Base-by-base conservation (phyloP, 2,888 invertebrate species). In the Crossocerus cetratus region DNA sequence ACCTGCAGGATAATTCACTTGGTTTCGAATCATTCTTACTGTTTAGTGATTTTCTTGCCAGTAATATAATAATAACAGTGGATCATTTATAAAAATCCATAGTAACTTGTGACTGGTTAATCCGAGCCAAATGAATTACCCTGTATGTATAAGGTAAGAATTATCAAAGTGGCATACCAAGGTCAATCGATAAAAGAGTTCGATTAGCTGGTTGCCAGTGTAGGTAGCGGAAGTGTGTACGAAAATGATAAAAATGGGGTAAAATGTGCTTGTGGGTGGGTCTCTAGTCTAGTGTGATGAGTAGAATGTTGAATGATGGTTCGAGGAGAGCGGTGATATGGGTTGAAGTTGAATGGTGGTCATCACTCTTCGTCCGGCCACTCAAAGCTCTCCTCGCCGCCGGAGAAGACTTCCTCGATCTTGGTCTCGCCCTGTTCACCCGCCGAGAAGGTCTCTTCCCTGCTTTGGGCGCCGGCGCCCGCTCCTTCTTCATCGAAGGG, bases 351-450 rank as follows among this genome's bases (percentile, higher is more conserved):
- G 54, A 53, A 57, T 13, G 49, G 44, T 13, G 21, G 69, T 83
- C 83, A 86, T 74, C 78, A 78, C 22, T 86, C 83, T 16, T 78
- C 72, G 72, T 85, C 76, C 4, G 74, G 80, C 86, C 85, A 86
- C 54, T 71, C 70, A 69, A 83, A 83, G 2, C 23, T 55, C 23
- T 81, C 80, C 20, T 77, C 83, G 11, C 75, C 74, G 0, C 80
- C 77, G 22, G 74, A 83, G 16, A 69, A 63, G 4, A 74, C 66
- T 4, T 85, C 83, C n/a, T 83, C 86, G 61, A 84, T 65, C 8
- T 82, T 72, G 3, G 79, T 42, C 23, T 65, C 55, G 22, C 78
- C 80, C 5, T 81, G 81, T 3, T 56, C 23, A 2, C 70, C 67
- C 21, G 43, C 65, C 2, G 13, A 64, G 0, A 69, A 69, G 0